A percentile compares a stretch with the other conserved stretches of the same genome.
Evolutionary conservation across 2,797 vertebrate species (phyloP).

Genomic region (Dromococcyx pavoninus): DNA sequence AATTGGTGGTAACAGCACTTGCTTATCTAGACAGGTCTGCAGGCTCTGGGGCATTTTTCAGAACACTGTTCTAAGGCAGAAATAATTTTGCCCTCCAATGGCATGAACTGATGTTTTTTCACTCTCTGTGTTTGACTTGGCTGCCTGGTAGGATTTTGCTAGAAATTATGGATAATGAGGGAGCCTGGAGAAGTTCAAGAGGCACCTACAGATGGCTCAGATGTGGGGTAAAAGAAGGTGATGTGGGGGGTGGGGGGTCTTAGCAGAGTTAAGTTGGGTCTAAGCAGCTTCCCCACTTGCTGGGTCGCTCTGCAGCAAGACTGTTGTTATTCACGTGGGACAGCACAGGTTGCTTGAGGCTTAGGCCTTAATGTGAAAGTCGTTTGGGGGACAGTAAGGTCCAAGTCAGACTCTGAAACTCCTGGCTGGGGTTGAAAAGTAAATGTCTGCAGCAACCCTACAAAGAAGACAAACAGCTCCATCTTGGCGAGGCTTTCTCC

Average conservation of each 20-base stretch:
- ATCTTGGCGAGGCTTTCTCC: conserved; percentile 77
- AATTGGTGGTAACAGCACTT: background rate
- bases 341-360: conserved; percentile 64
- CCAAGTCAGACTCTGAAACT: conserved; percentile 58
- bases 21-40: background rate
- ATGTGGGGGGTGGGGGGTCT: background rate
- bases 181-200: background rate
- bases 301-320: background rate
- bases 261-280: background rate
- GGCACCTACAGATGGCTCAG: background rate
- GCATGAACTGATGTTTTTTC: background rate
- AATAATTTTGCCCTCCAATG: background rate
- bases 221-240: background rate
- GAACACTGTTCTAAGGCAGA: background rate
- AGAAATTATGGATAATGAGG: background rate
- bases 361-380: conserved; percentile 76
- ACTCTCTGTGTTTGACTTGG: background rate
- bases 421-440: conserved; percentile 66
- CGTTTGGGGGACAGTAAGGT: conserved; percentile 46
- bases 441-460: conserved; percentile 72
- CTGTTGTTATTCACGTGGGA: conserved; percentile 22
- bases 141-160: background rate
- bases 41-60: background rate
- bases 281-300: background rate
- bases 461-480: conserved; percentile 76